Evolutionary conservation across 1,140 invertebrate genomes (phyloP).

Genomic region (Zaprionus lachaisei): DNA sequence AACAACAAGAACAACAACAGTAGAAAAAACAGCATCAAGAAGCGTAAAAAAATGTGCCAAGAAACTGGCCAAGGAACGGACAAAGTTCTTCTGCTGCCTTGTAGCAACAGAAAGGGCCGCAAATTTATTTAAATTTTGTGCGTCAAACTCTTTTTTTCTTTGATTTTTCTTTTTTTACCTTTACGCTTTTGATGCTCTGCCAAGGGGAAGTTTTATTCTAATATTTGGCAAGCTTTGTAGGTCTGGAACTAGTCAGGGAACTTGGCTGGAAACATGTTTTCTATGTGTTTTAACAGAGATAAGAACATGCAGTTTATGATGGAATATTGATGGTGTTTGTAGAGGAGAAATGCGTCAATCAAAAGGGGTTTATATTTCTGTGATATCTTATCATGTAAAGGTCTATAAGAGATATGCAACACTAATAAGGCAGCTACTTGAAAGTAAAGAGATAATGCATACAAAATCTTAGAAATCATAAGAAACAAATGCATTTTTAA

Average conservation of each 20-base stretch:
- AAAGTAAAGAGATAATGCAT: no score
- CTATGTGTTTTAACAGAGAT: background rate
- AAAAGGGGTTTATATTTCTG: no score
- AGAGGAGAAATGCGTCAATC: no score
- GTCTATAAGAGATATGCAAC: no score
- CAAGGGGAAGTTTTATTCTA: background rate
- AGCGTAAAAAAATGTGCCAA: conserved; percentile 65
- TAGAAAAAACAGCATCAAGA: conserved; percentile 22
- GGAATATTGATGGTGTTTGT: background rate
- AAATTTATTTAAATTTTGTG: conserved; percentile 79
- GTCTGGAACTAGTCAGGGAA: background rate
- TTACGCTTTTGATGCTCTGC: background rate
- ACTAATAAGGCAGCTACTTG: no score
- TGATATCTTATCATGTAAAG: no score
- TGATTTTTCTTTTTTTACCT: background rate
- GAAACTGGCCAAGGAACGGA: conserved; percentile 49
- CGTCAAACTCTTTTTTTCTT: conserved; percentile 56
- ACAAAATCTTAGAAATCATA: no score
- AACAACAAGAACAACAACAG: conserved; percentile 31
- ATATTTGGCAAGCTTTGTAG: background rate
- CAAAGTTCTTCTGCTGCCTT: conserved; percentile 9
- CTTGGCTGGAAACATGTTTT: background rate
- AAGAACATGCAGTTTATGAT: background rate
- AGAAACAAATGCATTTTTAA: no score
- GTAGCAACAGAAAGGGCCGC: conserved; percentile 14